Conservation (phyloP, 53 echinoderm and acorn worm species). For the Luidia sarsii region DNA sequence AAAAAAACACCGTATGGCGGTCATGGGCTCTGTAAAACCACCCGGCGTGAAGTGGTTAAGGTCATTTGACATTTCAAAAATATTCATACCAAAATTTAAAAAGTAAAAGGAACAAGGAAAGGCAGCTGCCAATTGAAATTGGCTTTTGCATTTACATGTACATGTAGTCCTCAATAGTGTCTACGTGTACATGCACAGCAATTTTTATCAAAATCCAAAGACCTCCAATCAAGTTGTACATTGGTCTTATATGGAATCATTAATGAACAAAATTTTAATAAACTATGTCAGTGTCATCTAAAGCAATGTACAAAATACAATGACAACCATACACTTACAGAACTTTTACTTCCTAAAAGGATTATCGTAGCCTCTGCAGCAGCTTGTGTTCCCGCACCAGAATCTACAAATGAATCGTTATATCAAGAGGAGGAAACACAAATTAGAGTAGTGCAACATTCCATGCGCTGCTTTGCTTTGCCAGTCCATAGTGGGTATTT, state of each 20-base stretch:
- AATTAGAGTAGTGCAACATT: not conserved
- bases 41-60: too few relatives aligned
- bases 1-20: too few relatives aligned
- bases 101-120: too few relatives aligned
- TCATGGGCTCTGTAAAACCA: too few relatives aligned
- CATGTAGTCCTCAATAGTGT: not conserved
- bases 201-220: not conserved
- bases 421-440: not conserved
- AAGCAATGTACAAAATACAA: not conserved
- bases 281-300: not conserved
- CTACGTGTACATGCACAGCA: not conserved
- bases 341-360: conserved; percentile 81
- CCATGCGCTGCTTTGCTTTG: not conserved
- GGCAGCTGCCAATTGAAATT: too few relatives aligned
- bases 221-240: not conserved
- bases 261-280: not conserved
- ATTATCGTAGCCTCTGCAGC: conserved; percentile 70
- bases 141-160: not conserved
- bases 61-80: too few relatives aligned
- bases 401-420: not conserved
- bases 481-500: not conserved
- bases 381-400: conserved; percentile 10
- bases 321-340: conserved; percentile 85
- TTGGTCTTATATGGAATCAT: not conserved
- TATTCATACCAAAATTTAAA: too few relatives aligned